Percentiles rank a stretch among this genome's conserved stretches.
Evolutionary conservation across 2,113 vertebrate species (phyloP).

Genomic region (Oryzias melastigma): DNA sequence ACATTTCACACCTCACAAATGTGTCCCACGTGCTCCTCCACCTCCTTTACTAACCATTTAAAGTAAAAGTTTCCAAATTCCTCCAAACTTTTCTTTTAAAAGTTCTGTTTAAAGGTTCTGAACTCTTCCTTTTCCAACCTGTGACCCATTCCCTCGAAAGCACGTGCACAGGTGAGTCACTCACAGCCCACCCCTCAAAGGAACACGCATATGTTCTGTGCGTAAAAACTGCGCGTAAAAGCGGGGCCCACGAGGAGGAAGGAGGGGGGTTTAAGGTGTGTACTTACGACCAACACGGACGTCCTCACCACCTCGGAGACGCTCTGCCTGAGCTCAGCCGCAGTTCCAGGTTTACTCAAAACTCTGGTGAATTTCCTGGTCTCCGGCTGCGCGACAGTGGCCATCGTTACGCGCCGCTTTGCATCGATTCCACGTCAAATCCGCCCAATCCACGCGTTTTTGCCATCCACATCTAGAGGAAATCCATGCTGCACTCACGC

Average conservation of each 20-base stretch:
- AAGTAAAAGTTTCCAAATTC: too few species aligned
- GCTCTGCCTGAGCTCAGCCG: conserved; percentile 94
- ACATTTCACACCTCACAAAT: too few species aligned
- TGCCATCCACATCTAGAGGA: conserved; percentile 5
- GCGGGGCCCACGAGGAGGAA: background rate
- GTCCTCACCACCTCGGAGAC: conserved; percentile 94
- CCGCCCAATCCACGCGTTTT: conserved; percentile 1
- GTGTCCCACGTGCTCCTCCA: too few species aligned
- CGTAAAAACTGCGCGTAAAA: background rate
- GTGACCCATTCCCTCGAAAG: too few species aligned
- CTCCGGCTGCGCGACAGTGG: conserved; percentile 77
- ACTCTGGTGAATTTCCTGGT: conserved; percentile 93
- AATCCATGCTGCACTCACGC: conserved; percentile 30
- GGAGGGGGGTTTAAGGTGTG: conserved; percentile 12
- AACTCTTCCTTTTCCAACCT: too few species aligned
- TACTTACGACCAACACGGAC: conserved; percentile 90
- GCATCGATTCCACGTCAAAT: conserved; percentile 34
- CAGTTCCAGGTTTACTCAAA: conserved; percentile 93
- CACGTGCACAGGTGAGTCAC: too few species aligned
- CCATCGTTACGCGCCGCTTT: conserved; percentile 55
- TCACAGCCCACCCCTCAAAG: too few species aligned
- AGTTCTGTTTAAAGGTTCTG: too few species aligned
- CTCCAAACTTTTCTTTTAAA: too few species aligned
- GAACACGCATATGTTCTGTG: background rate
- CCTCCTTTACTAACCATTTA: too few species aligned